Percentiles rank a stretch among this genome's conserved stretches.
These are phyloP conservation scores for Chymomyza costata DNA, from an alignment of 1,140 invertebrate species.

Conservation along the genomic window DNA sequence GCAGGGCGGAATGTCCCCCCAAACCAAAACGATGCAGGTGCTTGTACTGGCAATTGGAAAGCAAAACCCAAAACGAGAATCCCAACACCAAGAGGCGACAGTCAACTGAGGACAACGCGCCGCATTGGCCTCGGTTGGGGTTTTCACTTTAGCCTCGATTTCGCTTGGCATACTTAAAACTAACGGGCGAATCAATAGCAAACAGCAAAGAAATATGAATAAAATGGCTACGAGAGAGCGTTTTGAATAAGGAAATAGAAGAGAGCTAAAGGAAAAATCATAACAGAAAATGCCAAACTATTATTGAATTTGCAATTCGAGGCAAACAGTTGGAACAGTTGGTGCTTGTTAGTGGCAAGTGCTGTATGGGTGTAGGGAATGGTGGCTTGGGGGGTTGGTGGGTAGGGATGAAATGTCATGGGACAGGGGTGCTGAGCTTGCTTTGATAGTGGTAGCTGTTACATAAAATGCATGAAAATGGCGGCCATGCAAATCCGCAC, in stretches of 20 bases:
- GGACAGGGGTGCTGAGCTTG: constrained; percentile 13
- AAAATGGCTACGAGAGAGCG: constrained; percentile 10
- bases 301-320: constrained; percentile 58
- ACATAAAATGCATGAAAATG: constrained; percentile 68
- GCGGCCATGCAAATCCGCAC: constrained; percentile 38
- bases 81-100: no score
- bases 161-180: constrained; percentile 66
- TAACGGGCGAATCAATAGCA: constrained; percentile 60
- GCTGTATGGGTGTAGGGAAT: constrained; percentile 3
- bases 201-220: constrained; percentile 50
- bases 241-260: neutral
- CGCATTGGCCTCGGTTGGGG: neutral
- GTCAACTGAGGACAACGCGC: no score
- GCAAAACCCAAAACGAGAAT: no score
- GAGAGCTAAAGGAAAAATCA: constrained; percentile 23
- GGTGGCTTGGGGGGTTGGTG: neutral
- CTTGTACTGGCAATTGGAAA: no score
- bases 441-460: no score
- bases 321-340: no score
- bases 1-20: constrained; percentile 1
- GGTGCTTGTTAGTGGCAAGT: no score
- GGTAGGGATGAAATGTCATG: no score
- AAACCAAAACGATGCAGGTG: constrained; percentile 1
- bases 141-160: constrained; percentile 52
- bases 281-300: constrained; percentile 37